phyloP scores from a whole-genome alignment of 2,888 invertebrate species.

The Trissolcus brochymenae region DNA sequence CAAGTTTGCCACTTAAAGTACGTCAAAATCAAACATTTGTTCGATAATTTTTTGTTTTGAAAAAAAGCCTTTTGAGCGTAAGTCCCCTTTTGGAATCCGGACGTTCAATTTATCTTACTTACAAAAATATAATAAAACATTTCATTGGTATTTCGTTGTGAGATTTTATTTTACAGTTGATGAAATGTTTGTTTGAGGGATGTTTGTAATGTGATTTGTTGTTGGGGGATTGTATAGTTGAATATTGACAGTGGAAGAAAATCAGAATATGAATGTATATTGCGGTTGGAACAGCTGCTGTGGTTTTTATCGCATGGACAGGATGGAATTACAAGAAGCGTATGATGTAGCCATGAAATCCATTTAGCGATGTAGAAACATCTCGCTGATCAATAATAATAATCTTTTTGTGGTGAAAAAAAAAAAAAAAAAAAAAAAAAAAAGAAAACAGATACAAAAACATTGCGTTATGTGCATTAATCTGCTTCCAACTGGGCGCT shows the following conservation, averaged over 20 bases:
- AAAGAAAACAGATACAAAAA: neutral
- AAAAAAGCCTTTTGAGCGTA: no score
- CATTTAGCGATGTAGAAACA: slow-evolving; percentile 22
- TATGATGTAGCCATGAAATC: slow-evolving; percentile 20
- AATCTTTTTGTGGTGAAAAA: slow-evolving; percentile 30
- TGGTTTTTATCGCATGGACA: slow-evolving; percentile 21
- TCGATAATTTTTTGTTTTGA: no score
- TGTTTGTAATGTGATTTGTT: neutral
- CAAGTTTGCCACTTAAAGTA: no score
- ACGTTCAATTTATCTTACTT: no score
- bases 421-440: slow-evolving; percentile 29
- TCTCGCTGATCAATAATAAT: slow-evolving; percentile 31
- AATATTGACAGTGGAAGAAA: slow-evolving; percentile 23
- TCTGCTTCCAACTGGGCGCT: no score
- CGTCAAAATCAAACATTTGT: no score
- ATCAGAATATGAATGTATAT: slow-evolving; percentile 11
- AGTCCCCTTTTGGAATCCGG: no score
- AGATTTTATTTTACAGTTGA: no score
- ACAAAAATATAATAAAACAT: no score
- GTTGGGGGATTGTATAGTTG: neutral
- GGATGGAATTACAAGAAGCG: slow-evolving; percentile 38
- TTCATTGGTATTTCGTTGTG: no score
- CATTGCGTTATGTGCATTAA: no score
- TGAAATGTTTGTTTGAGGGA: no score
- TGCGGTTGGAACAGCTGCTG: slow-evolving; percentile 24